These are phyloP conservation scores for Stichodactyla mertensii DNA, from an alignment of 64 coral and sea anemone species.

Conservation along the genomic window DNA sequence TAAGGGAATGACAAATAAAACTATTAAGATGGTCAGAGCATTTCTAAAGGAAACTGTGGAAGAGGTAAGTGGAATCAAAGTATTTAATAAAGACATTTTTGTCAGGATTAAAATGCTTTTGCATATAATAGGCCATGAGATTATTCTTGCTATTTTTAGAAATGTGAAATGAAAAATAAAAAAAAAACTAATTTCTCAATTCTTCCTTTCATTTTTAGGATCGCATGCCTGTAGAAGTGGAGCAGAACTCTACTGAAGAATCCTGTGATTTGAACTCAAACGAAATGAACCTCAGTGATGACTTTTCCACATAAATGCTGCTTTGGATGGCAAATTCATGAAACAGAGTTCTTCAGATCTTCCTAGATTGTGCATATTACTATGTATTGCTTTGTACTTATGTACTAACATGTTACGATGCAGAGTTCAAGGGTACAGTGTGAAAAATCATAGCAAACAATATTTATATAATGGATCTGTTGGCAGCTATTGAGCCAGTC, in stretches of 20 bases:
- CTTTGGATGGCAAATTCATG: too few relatives aligned
- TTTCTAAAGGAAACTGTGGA: conserved; percentile 37
- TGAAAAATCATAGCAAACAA: too few relatives aligned
- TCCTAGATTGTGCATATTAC: too few relatives aligned
- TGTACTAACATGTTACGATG: too few relatives aligned
- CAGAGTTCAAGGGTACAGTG: too few relatives aligned
- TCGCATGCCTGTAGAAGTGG: background rate
- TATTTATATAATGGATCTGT: too few relatives aligned
- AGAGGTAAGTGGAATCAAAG: background rate
- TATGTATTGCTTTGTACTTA: too few relatives aligned
- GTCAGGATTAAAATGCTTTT: background rate
- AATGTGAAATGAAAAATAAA: background rate
- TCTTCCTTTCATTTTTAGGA: too few relatives aligned
- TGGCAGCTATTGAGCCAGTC: too few relatives aligned
- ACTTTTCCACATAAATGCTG: background rate
- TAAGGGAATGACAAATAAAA: conserved; percentile 34
- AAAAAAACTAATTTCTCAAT: too few relatives aligned
- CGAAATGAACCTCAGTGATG: background rate
- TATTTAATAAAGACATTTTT: background rate
- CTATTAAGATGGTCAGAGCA: conserved; percentile 41
- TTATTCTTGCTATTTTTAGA: background rate
- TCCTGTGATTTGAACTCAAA: background rate
- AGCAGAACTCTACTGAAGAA: conserved; percentile 1
- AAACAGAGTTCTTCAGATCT: too few relatives aligned
- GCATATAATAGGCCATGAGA: too few relatives aligned